These are phyloP conservation scores for Zaprionus nigranus DNA, from an alignment of 1,140 invertebrate genomes.

Conservation along the genomic window DNA sequence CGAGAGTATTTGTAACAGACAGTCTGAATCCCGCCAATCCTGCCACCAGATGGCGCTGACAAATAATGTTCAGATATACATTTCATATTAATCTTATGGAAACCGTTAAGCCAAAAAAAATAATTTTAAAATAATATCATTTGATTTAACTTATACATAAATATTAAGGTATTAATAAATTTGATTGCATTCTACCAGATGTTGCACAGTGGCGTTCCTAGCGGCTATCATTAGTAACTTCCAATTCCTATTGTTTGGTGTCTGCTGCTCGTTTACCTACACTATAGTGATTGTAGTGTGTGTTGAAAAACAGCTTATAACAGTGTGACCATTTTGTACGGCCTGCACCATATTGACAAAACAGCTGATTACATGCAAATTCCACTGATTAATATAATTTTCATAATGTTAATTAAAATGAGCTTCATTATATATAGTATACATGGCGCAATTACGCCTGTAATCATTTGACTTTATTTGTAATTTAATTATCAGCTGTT, in stretches of 20 bases:
- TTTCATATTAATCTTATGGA: too few species aligned
- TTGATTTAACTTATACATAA: too few species aligned
- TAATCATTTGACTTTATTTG: not conserved
- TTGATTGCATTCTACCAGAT: not conserved
- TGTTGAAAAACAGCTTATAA: not conserved
- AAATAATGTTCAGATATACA: not conserved
- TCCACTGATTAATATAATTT: not conserved
- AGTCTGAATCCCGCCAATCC: too few species aligned
- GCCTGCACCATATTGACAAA: not conserved
- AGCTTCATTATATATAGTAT: not conserved
- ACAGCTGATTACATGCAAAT: constrained; percentile 4
- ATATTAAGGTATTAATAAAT: too few species aligned
- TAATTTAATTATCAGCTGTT: constrained; percentile 6
- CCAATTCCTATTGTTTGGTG: not conserved
- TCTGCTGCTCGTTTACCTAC: not conserved
- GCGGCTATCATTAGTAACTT: not conserved
- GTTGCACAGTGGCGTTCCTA: not conserved
- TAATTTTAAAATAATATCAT: too few species aligned
- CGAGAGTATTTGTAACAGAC: not conserved
- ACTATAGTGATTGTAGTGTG: not conserved
- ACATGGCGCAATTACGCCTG: not conserved
- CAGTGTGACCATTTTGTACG: not conserved
- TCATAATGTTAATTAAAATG: not conserved
- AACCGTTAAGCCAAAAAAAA: too few species aligned
- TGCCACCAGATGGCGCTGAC: not conserved